Base-by-base conservation (phyloP, 92 coral and sea anemone genomes). In the Siderastrea radians region DNA sequence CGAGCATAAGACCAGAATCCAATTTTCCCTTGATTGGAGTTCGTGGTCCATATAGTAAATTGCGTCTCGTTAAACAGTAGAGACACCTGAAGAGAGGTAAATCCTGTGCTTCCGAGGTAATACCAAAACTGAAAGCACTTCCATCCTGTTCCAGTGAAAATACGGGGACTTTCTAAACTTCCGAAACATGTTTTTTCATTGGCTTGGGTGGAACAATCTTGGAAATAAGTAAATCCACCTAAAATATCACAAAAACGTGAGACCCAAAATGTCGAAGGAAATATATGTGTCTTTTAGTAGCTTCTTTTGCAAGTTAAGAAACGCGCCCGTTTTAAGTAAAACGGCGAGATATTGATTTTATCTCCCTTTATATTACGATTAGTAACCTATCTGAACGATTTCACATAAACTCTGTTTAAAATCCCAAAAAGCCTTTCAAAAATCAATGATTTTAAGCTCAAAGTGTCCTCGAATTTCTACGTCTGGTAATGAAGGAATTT, bases 121-220 rank as follows among this genome's bases (percentile, higher is more conserved):
- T 90, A 86, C 93, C 93, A 90, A 73, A 90, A 90, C 70, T 81
- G 89, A 6, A 90, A 6, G 47, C 93, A 90, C 5, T 72, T 66
- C 70, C 84, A 75, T 7, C 82, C 78, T 7, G 75, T 81, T 16
- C 48, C 55, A 4, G 75, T 26, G 44, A 12, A 57, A 52, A 90
- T 69, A n/a, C 9, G 52, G 2, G 80, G 93, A 49, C 93, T 90
- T n/a, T 52, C 63, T 3, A 90, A 43, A 67, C 51, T 38, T 55
- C 79, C 91, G 66, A 73, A 54, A 49, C 79, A 74, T 44, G 10
- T 16, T 38, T 8, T 17, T 15, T 52, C 51, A 13, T 52, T 63
- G 50, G 51, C 7, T 46, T 72, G 12, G 19, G 15, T 49, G 17
- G 68, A 47, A 54, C 83, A 85, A 16, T 48, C 75, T 51, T 63